Evolutionary conservation across 2,888 invertebrate species (phyloP).

Genomic region (Catocala nupta): DNA sequence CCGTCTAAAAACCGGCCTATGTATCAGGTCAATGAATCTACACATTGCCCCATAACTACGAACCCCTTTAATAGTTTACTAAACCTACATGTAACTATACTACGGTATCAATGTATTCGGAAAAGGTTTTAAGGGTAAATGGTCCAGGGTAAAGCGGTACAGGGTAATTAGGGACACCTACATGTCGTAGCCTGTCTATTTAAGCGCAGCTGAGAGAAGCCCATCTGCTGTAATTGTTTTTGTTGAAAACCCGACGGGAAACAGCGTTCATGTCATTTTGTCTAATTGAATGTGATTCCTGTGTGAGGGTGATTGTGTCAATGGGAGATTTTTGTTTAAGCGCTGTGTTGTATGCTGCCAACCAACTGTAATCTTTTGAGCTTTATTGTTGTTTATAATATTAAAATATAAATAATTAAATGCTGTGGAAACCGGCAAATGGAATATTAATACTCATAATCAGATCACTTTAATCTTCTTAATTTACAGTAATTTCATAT

Average conservation of each 20-base stretch:
- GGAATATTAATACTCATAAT: too few relatives aligned
- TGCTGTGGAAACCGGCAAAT: too few relatives aligned
- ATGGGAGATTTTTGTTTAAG: not conserved
- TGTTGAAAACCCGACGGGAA: slow-evolving; percentile 13
- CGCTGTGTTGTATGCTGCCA: not conserved
- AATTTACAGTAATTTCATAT: too few relatives aligned
- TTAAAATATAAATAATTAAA: too few relatives aligned
- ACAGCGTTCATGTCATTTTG: slow-evolving; percentile 9
- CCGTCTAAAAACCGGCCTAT: too few relatives aligned
- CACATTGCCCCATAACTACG: not conserved
- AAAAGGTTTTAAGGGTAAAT: slow-evolving; percentile 7
- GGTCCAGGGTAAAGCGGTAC: slow-evolving; percentile 5
- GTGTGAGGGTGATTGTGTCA: not conserved
- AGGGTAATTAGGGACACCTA: slow-evolving; percentile 16
- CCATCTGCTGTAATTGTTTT: slow-evolving; percentile 15
- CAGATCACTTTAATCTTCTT: too few relatives aligned
- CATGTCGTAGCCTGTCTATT: slow-evolving; percentile 8
- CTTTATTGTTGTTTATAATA: too few relatives aligned
- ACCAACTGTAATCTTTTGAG: too few relatives aligned
- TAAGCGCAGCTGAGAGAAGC: slow-evolving; percentile 9
- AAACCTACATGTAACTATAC: slow-evolving; percentile 5
- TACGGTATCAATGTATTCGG: slow-evolving; percentile 8
- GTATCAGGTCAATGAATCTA: not conserved
- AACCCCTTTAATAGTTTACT: slow-evolving; percentile 9
- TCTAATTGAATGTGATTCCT: slow-evolving; percentile 20